Evolutionary conservation across 2,113 vertebrate species (phyloP).

Genomic region (Pangasianodon gigas): DNA sequence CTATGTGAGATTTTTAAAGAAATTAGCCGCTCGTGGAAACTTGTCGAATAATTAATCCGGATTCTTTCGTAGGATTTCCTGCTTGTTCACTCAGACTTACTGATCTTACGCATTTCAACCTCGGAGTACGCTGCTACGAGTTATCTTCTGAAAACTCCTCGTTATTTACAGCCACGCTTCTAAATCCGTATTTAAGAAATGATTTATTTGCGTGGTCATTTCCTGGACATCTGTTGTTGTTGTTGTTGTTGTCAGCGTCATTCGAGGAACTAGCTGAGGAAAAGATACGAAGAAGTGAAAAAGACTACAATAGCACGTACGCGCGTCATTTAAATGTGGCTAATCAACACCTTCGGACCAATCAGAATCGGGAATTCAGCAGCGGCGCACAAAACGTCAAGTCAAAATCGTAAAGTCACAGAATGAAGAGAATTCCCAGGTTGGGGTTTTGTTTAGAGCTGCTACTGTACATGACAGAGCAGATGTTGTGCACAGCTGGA

Average conservation of each 20-base stretch:
- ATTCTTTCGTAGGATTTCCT: not conserved
- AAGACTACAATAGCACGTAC: no score
- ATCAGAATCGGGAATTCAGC: not conserved
- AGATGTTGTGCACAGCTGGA: slow-evolving; percentile 17
- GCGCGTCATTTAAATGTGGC: not conserved
- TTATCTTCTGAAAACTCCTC: not conserved
- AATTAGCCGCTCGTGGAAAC: not conserved
- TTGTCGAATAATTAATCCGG: not conserved
- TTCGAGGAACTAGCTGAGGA: no score
- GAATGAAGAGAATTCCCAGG: not conserved
- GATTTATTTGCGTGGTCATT: no score
- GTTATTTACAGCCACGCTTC: not conserved
- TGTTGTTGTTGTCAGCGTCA: no score
- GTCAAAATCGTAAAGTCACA: not conserved
- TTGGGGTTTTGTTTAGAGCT: not conserved
- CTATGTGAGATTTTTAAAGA: not conserved
- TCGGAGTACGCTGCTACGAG: no score
- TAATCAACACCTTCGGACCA: not conserved
- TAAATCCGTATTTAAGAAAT: no score
- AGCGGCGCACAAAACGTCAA: no score
- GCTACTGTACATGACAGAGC: not conserved
- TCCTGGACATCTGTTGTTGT: no score
- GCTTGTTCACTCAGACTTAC: not conserved
- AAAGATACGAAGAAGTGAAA: no score
- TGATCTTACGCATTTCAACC: no score